Conservation (phyloP, 2,797 vertebrate species). For the Periophthalmus magnuspinnatus region DNA sequence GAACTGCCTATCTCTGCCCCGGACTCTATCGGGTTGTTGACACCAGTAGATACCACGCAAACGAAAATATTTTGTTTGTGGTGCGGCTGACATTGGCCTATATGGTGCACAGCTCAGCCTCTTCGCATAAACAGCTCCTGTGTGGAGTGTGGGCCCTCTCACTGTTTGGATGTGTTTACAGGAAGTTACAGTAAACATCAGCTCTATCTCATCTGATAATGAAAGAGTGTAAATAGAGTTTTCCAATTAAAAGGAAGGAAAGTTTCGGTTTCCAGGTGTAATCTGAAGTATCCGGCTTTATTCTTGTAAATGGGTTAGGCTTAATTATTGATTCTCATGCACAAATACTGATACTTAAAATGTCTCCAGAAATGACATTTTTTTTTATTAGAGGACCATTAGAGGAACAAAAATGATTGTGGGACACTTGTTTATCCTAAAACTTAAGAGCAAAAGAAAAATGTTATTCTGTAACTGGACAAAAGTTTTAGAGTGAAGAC, state of each 20-base stretch:
- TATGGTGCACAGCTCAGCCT: slow-evolving; percentile 70
- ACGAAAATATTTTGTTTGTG: slow-evolving; percentile 93
- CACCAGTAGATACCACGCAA: slow-evolving; percentile 83
- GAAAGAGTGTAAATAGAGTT: neutral
- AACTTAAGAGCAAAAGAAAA: too few species aligned
- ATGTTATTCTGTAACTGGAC: too few species aligned
- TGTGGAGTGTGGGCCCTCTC: slow-evolving; percentile 54
- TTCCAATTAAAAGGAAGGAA: neutral
- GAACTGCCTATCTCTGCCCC: slow-evolving; percentile 76
- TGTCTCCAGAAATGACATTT: too few species aligned
- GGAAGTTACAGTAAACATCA: slow-evolving; percentile 67
- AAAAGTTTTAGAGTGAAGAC: too few species aligned
- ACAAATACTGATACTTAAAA: too few species aligned
- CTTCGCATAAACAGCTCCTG: slow-evolving; percentile 86
- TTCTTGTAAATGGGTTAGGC: neutral
- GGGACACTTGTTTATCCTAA: too few species aligned
- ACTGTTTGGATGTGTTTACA: slow-evolving; percentile 52
- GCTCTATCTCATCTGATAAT: neutral
- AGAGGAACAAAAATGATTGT: too few species aligned
- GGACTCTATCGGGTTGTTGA: slow-evolving; percentile 86
- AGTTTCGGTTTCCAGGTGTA: neutral
- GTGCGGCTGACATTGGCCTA: slow-evolving; percentile 78
- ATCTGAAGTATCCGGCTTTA: neutral
- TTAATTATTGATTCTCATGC: too few species aligned
- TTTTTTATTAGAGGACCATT: too few species aligned